Evolutionary conservation across 2,888 invertebrate genomes (phyloP), one percentile per base, ranked within the genome.

Genomic region (Cartodere bifasciata): DNA sequence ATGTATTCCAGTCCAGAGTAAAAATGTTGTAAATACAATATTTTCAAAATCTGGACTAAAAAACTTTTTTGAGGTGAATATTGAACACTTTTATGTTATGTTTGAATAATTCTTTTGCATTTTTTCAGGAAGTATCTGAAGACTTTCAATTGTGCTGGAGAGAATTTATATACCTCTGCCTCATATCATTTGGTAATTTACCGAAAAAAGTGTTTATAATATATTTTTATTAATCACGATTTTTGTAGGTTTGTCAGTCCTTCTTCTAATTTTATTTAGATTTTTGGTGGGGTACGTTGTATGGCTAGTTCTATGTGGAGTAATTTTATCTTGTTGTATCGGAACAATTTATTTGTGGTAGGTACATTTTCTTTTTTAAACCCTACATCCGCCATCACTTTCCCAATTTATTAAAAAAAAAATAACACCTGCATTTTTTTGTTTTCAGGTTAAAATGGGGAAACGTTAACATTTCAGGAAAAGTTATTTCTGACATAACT

Each of bases 281-380:
- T 72, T 64, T 47, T 51, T 72, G 35, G 73, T 70, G 12, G 68
- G 66, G 28, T 50, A 71, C 32, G 62, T 77, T 10, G 68, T 77
- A 35, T 77, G 75, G 68, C 46, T 70, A n/a, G 63, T 75, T 11
- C 54, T 76, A 12, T 48, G 66, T 23, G 65, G 66, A 7, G 64
- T 65, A 5, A 57, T 65, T 6, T 20, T 67, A 5, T 64, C 64
- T 12, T 64, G 66, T 31, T 44, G 72, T 15, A 64, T 55, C 9
- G 70, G 64, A 20, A 69, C 75, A 3, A 53, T 64, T 13, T 70
- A 66, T 45, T 58, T 75, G 32, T 79, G 78, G 78, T 70, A 59
- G 59, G 48, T 46, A 32, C 16, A 31, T 27, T 30, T 23, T 34
- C 25, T 32, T 31, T 23, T 24, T n/a, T 12, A 15, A 16, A 23